Conservation (phyloP, 2,113 vertebrate genomes). For the Glaucomys volans region DNA sequence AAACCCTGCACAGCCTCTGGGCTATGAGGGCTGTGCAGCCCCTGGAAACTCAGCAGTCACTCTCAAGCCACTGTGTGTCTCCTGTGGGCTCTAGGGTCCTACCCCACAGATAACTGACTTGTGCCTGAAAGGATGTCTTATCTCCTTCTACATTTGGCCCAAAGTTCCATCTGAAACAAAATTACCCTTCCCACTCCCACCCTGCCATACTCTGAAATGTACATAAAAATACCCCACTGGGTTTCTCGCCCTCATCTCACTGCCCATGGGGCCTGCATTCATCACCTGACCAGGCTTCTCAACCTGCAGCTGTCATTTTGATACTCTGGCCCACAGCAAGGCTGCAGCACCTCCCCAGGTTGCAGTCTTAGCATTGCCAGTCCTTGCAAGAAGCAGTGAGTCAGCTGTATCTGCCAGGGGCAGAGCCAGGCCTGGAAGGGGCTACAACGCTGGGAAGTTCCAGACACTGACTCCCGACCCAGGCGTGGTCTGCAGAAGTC, state of each 20-base stretch:
- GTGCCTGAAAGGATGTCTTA: neutral
- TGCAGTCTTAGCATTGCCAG: neutral
- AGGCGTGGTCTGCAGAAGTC: accelerated
- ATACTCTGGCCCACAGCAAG: accelerated
- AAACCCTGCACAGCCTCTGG: neutral
- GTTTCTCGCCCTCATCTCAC: neutral
- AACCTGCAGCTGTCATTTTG: neutral
- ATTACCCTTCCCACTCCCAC: neutral
- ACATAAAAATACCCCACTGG: neutral
- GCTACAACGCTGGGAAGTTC: neutral
- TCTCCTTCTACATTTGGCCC: neutral
- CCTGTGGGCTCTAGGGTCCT: neutral
- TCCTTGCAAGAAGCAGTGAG: neutral
- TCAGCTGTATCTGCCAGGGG: neutral
- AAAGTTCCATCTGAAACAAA: neutral
- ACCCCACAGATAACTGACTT: no score
- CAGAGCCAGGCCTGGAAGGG: accelerated
- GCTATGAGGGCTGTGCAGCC: no score
- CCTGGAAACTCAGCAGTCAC: no score
- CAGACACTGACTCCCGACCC: no score
- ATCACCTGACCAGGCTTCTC: neutral
- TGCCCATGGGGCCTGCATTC: neutral
- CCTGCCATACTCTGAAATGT: neutral
- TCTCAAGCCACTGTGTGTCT: neutral
- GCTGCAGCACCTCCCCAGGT: neutral